Base-by-base conservation (phyloP, 1,140 invertebrate species). In the Metopolophium dirhodum region DNA sequence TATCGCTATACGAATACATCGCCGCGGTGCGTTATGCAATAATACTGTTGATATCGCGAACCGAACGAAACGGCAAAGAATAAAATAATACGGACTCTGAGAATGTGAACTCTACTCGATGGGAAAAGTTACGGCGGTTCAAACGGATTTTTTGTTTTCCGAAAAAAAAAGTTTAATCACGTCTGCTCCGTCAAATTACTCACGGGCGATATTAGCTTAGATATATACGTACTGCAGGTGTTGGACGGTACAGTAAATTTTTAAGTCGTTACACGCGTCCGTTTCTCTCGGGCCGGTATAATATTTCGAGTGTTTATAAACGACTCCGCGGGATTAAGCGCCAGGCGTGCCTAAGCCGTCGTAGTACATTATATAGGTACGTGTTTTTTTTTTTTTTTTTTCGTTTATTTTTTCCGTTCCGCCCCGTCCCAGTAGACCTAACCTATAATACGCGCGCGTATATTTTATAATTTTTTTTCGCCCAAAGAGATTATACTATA, bases 391-490 rank as follows among this genome's bases (percentile, higher is more conserved):
- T 68, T 30, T 7, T 22, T 54, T 54, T 54, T 54, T 37, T 37
- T 37, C 1, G 37, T 37, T 37, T 37, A 37, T 37, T 37, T 37
- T 37, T 37, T 37, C 37, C 6, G 51, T 6, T n/a, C n/a, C 14
- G 14, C 14, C 30, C n/a, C n/a, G 30, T n/a, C 30, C 11, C 30
- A n/a, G 61, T 35, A 77, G 3, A 77, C 14, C n/a, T n/a, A 18
- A n/a, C 30, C 61, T n/a, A 35, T n/a, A 68, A n/a, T 20, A 51
- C 18, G 51, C 51, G 30, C 41, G 41, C 57, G 57, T 77, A 77
- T 77, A 77, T 77, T n/a, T 77, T 77, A 77, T 77, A 77, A 77
- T 77, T 77, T 77, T 77, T n/a, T 77, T n/a, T n/a, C 61, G 61
- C n/a, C 61, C 18, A n/a, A 77, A 77, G 61, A 77, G 61, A 77